Evolutionary conservation across 1,140 invertebrate genomes (phyloP).

Genomic region (Drosophila mayri): DNA sequence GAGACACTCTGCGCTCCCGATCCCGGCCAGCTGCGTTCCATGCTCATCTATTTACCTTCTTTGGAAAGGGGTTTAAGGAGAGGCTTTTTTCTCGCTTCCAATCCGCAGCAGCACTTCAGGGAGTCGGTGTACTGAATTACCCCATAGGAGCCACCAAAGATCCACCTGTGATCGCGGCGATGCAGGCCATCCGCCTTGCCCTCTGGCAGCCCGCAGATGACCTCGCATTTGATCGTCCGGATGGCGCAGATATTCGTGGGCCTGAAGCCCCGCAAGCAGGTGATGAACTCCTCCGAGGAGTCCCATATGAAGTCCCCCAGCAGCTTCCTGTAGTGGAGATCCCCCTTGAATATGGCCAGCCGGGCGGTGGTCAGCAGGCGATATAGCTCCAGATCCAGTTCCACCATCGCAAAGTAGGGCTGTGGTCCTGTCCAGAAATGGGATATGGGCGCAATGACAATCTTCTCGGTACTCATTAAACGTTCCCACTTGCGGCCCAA

Average conservation of each 20-base stretch:
- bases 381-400: constrained; percentile 90
- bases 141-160: constrained; percentile 94
- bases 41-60: neutral
- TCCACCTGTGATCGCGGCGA: constrained; percentile 91
- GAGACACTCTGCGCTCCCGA: constrained; percentile 28
- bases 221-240: constrained; percentile 96
- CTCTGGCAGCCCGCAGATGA: constrained; percentile 91
- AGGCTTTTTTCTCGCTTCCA: neutral
- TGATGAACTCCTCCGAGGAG: constrained; percentile 89
- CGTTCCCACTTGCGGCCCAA: constrained; percentile 86
- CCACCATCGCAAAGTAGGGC: constrained; percentile 91
- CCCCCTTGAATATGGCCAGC: constrained; percentile 97
- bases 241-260: constrained; percentile 93
- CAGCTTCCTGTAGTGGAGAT: constrained; percentile 98
- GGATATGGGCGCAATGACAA: constrained; percentile 86
- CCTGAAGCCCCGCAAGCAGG: constrained; percentile 91
- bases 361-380: constrained; percentile 88
- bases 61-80: neutral
- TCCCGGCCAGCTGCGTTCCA: constrained; percentile 12
- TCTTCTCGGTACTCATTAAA: constrained; percentile 85
- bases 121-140: constrained; percentile 78
- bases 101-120: constrained; percentile 55
- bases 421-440: constrained; percentile 95
- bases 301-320: constrained; percentile 95
- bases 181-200: constrained; percentile 88